phyloP scores from a whole-genome alignment of 1,140 invertebrate species.

The Drosophila tropicalis region DNA sequence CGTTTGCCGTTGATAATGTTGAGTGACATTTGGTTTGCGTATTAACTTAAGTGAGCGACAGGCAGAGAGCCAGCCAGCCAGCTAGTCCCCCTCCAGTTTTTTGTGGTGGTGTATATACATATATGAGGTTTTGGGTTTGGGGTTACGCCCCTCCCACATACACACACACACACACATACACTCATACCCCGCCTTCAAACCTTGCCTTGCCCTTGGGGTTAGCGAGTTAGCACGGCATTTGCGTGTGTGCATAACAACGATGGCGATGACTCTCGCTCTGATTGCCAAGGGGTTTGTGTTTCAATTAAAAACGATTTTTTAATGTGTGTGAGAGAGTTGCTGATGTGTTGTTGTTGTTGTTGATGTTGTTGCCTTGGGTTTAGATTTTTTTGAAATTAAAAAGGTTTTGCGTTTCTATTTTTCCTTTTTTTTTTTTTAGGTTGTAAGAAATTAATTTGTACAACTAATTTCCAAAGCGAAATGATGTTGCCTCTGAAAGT shows the following conservation, averaged over 20 bases:
- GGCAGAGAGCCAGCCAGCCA: slow-evolving; percentile 22
- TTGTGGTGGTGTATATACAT: slow-evolving; percentile 7
- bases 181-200: not conserved
- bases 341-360: slow-evolving; percentile 10
- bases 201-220: slow-evolving; percentile 15
- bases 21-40: slow-evolving; percentile 79
- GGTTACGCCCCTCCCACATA: slow-evolving; percentile 9
- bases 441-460: slow-evolving; percentile 10
- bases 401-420: not conserved
- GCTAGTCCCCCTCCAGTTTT: not conserved
- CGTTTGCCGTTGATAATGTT: slow-evolving; percentile 78
- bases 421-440: not conserved
- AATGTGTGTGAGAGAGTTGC: slow-evolving; percentile 47
- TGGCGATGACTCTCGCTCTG: slow-evolving; percentile 27
- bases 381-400: slow-evolving; percentile 27
- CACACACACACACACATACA: not conserved
- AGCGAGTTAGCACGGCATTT: slow-evolving; percentile 52
- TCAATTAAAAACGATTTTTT: slow-evolving; percentile 76
- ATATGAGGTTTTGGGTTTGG: slow-evolving; percentile 1
- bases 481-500: not conserved
- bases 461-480: not conserved
- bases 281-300: slow-evolving; percentile 72
- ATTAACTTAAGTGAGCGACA: slow-evolving; percentile 78
- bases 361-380: slow-evolving; percentile 9
- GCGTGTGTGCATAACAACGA: slow-evolving; percentile 38